Evolutionary conservation across 1,140 invertebrate genomes (phyloP), one percentile per base, ranked within the genome.

Genomic region (Laupala kohalensis): DNA sequence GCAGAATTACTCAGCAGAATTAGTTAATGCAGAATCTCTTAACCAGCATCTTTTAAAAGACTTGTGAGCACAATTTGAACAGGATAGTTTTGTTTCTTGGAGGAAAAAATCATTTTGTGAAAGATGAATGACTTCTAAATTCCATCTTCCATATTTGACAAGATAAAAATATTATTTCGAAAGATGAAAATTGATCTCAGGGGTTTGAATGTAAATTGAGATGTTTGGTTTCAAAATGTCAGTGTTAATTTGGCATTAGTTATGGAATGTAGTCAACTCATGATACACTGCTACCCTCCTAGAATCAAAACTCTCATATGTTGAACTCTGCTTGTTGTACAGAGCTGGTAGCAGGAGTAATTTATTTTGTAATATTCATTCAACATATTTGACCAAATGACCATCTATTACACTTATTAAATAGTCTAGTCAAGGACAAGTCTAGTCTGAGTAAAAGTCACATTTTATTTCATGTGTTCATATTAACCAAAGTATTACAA

Each of bases 1-100:
- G 24, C 67, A 30, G 29, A 67, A 67, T 67, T 67, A 67, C 27
- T 23, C 27, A 26, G 27, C 27, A 68, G 29, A 53, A 53, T 19
- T 53, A 53, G 37, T 53, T 53, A 9, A 53, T 19, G 19, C 37
- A 53, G 37, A 53, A 53, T 53, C 37, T 53, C 37, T 53, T 13
- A 53, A 19, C 37, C 37, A 53, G 37, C 37, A 53, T 53, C 37
- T 53, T 53, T 53, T 53, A 53, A 53, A 53, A 53, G 37, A 53
- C 37, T 53, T 19, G 65, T 27, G 26, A 28, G 28, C 67, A 71
- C 70, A 63, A 62, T 25, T 64, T 27, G 69, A 67, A 72, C 67
- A 66, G 37, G 62, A 25, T 69, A 69, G 71, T 72, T 72, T 72
- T 71, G 71, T 68, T 72, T 72, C 71, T 72, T 72, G 71, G 71